These are phyloP conservation scores for Magallana angulata DNA, from an alignment of 1,140 invertebrate species.

Conservation along the genomic window DNA sequence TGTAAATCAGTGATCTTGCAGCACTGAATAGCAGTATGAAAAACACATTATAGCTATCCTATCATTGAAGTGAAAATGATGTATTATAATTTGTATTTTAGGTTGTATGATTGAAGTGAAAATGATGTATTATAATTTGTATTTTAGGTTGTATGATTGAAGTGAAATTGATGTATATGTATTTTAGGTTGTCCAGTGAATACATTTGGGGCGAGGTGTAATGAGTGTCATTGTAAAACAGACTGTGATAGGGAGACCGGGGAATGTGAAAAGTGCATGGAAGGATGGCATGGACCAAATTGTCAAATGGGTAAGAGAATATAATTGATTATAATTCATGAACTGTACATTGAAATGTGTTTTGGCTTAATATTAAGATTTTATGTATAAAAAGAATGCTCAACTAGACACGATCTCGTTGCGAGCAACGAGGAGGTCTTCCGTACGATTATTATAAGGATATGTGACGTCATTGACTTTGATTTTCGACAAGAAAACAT, in stretches of 20 bases:
- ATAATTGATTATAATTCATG: no score
- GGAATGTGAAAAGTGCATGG: constrained; percentile 37
- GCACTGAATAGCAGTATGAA: no score
- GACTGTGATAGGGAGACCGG: constrained; percentile 37
- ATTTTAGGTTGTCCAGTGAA: background rate
- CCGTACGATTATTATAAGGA: no score
- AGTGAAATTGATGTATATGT: background rate
- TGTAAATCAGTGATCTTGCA: no score
- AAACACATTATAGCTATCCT: background rate
- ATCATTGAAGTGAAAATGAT: background rate
- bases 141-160: background rate
- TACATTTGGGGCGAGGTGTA: constrained; percentile 41
- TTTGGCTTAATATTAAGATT: no score
- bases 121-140: background rate
- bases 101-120: background rate
- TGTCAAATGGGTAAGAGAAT: constrained; percentile 52
- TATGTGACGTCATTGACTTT: no score
- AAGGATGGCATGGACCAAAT: constrained; percentile 49
- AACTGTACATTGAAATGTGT: no score
- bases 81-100: background rate
- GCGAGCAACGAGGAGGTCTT: no score
- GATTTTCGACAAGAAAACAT: no score
- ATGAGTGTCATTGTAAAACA: constrained; percentile 44
- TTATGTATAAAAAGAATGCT: no score
- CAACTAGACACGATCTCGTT: no score